Base-by-base conservation (phyloP, 1,140 invertebrate species). In the Drosophila paulistorum region DNA sequence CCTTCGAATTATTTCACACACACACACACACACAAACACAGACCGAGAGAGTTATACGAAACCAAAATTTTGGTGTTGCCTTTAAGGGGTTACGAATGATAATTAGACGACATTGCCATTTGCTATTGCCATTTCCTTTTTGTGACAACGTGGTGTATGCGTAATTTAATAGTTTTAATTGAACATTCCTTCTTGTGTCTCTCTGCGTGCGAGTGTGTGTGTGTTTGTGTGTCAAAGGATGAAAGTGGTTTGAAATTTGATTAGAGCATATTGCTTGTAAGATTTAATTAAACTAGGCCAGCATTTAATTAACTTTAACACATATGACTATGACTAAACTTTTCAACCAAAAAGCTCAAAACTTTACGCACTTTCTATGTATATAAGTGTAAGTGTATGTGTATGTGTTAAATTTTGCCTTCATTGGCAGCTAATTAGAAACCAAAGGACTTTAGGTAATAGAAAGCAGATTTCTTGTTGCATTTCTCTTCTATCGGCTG, bases 151-250 rank as follows among this genome's bases (percentile, higher is more conserved):
- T 33, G 51, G 54, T 62, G 54, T 63, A 76, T 68, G 17, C 70
- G 84, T 86, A 86, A 86, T 87, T 79, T 86, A 80, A 86, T 86
- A 87, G 84, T 87, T 86, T 87, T 86, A 87, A 86, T 86, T 86
- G 84, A 70, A 65, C 81, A 89, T 86, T 71, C 69, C 59, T 11
- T 11, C 20, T 23, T 11, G 45, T 51, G 17, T 51, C 17, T 48
- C 3, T 17, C 14, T 17, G 10, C 9, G 6, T 20, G 10, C 9
- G 6, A 10, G 7, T 48, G 45, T 48, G 45, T 48, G 14, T 51
- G 17, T 51, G 45, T 51, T 17, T n/a, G 61, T 63, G 54, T 61
- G 65, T 65, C 74, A 54, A 58, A 58, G 76, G 60, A 30, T 30
- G 17, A 51, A 51, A 48, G 37, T 51, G 45, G 45, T 23, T 51